A percentile compares a stretch with the other conserved stretches of the same genome.
These are phyloP conservation scores for Umimayanthus chanpuru DNA, from an alignment of 92 coral and sea anemone species.

Conservation along the genomic window DNA sequence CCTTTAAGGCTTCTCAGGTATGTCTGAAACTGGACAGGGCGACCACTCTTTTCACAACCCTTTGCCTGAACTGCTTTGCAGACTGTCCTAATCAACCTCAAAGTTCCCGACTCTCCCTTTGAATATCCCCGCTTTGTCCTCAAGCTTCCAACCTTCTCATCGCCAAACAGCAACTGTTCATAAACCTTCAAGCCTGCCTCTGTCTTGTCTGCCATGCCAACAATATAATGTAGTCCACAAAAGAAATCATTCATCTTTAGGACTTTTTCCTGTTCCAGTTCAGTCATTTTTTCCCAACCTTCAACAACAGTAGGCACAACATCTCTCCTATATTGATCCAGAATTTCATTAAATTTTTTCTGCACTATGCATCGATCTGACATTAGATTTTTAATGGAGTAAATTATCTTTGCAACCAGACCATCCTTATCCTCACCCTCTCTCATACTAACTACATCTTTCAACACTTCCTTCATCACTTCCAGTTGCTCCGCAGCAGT, in stretches of 20 bases:
- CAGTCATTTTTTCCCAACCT: conserved; percentile 19
- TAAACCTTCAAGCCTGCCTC: conserved; percentile 44
- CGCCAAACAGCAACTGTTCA: conserved; percentile 44
- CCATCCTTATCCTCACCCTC: background rate
- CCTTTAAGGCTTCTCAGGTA: background rate
- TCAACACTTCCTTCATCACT: conserved; percentile 39
- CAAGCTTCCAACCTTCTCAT: conserved; percentile 38
- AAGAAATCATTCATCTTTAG: conserved; percentile 37
- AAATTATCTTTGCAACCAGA: background rate
- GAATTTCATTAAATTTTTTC: conserved; percentile 28
- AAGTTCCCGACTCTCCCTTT: conserved; percentile 43
- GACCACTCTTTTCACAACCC: conserved; percentile 39
- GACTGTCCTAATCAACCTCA: conserved; percentile 47
- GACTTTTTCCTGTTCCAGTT: conserved; percentile 2
- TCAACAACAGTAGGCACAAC: conserved; percentile 35
- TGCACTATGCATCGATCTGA: conserved; percentile 32
- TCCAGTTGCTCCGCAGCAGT: conserved; percentile 42
- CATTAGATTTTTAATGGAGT: conserved; percentile 26
- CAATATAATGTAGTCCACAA: conserved; percentile 38
- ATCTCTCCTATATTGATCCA: conserved; percentile 2
- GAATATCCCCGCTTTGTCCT: conserved; percentile 24
- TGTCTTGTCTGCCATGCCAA: conserved; percentile 39
- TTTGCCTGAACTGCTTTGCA: conserved; percentile 38
- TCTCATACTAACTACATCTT: conserved; percentile 20
- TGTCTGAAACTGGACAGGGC: conserved; percentile 37